Conservation (phyloP, 1,140 invertebrate species). For the Leptinotarsa undecemlineata region DNA sequence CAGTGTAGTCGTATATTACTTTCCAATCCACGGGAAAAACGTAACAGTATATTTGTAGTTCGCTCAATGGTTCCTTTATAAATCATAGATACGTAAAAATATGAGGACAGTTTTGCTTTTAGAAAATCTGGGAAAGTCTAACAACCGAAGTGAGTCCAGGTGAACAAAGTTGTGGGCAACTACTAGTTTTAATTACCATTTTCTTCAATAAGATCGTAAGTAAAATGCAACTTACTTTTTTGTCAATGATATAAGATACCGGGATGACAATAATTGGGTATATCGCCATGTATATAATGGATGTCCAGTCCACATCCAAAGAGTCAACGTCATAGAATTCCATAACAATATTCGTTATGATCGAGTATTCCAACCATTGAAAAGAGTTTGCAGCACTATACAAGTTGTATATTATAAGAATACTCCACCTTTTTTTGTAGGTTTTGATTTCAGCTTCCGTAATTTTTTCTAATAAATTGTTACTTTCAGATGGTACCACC, state of each 20-base stretch:
- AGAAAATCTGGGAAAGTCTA: too few species aligned
- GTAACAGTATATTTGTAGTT: too few species aligned
- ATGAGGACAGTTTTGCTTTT: too few species aligned
- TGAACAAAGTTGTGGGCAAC: too few species aligned
- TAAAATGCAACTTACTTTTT: slow-evolving; percentile 34
- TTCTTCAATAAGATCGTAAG: too few species aligned
- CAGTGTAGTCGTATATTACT: too few species aligned
- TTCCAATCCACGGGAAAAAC: too few species aligned
- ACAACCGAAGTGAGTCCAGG: too few species aligned
- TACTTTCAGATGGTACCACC: slow-evolving; percentile 4
- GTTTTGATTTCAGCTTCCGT: slow-evolving; percentile 11
- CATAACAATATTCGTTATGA: slow-evolving; percentile 60
- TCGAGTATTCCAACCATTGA: slow-evolving; percentile 64
- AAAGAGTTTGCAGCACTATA: slow-evolving; percentile 57
- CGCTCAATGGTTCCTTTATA: too few species aligned
- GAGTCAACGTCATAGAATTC: slow-evolving; percentile 61
- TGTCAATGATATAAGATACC: slow-evolving; percentile 46
- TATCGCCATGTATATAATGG: slow-evolving; percentile 44
- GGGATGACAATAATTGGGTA: slow-evolving; percentile 47
- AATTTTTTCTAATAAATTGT: slow-evolving; percentile 10
- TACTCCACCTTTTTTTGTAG: slow-evolving; percentile 42
- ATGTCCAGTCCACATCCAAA: slow-evolving; percentile 68
- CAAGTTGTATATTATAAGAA: slow-evolving; percentile 37
- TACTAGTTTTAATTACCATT: too few species aligned
- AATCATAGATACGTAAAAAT: too few species aligned